These are phyloP conservation scores for Poeciliopsis paucimaculata DNA, from an alignment of 2,797 vertebrate species.

Conservation along the genomic window DNA sequence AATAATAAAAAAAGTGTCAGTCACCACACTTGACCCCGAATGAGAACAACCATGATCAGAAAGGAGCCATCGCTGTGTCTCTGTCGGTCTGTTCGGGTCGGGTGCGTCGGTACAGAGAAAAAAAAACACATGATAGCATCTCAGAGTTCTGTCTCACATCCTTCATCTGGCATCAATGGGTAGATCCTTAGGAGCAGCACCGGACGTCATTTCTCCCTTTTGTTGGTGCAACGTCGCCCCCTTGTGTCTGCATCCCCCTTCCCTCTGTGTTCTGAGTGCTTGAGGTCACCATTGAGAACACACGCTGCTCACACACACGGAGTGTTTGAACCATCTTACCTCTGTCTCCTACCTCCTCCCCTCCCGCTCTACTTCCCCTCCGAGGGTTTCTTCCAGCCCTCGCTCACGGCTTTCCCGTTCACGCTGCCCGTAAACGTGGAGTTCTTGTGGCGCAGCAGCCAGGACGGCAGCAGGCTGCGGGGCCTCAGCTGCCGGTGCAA, in stretches of 20 bases:
- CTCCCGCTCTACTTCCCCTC: conserved; percentile 10
- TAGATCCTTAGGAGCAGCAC: neutral
- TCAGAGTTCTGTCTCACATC: conserved; percentile 21
- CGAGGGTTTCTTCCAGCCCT: conserved; percentile 20
- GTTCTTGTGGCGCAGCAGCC: conserved; percentile 83
- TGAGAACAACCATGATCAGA: conserved; percentile 23
- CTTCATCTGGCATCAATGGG: conserved; percentile 15
- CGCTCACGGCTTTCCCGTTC: conserved; percentile 74
- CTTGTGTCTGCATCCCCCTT: conserved; percentile 40
- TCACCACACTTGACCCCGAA: conserved; percentile 42
- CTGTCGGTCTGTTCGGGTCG: conserved; percentile 24
- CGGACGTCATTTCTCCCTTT: conserved; percentile 8
- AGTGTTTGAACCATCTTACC: conserved; percentile 39
- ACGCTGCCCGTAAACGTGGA: conserved; percentile 38
- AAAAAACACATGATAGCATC: conserved; percentile 4
- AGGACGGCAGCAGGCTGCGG: conserved; percentile 81
- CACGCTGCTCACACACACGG: conserved; percentile 31
- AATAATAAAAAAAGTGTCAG: conserved; percentile 22
- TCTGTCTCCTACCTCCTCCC: neutral
- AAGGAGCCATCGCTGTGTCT: conserved; percentile 10
- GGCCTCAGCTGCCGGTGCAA: conserved; percentile 53
- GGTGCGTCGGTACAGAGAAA: conserved; percentile 17
- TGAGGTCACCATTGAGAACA: conserved; percentile 21
- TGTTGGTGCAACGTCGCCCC: conserved; percentile 34
- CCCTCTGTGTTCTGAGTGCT: conserved; percentile 17